A percentile compares a stretch with the other conserved stretches of the same genome.
Conservation (phyloP, 2,888 invertebrate species). For the Piscicola geometra region DNA sequence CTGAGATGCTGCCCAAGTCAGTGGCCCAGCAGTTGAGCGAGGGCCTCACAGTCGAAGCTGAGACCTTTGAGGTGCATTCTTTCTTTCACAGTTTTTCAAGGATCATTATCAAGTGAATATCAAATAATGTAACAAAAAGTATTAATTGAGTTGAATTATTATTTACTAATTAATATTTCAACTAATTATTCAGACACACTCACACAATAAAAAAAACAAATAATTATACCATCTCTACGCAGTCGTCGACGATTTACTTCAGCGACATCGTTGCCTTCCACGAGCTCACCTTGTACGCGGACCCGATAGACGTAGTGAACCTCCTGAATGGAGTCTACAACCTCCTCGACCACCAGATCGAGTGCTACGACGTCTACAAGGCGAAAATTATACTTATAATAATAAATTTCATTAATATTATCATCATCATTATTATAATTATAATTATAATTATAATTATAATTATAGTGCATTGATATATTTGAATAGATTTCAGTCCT, state of each 20-base stretch:
- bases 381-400: no score
- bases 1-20: conserved; percentile 33
- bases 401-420: no score
- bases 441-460: no score
- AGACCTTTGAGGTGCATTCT: conserved; percentile 31
- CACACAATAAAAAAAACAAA: background rate
- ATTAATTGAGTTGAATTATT: no score
- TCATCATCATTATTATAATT: no score
- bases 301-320: conserved; percentile 32
- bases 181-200: background rate
- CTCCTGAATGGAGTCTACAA: conserved; percentile 34
- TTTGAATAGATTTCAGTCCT: no score
- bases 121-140: no score
- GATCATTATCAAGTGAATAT: no score
- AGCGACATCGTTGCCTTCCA: conserved; percentile 37
- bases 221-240: background rate
- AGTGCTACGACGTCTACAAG: conserved; percentile 37
- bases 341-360: conserved; percentile 33
- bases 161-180: no score
- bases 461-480: no score
- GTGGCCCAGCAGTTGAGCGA: conserved; percentile 28
- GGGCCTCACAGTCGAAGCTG: conserved; percentile 24
- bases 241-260: conserved; percentile 28
- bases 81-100: no score
- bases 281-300: conserved; percentile 31